Conservation (phyloP, 2,888 invertebrate species). For the Ichneumoninae sp. region DNA sequence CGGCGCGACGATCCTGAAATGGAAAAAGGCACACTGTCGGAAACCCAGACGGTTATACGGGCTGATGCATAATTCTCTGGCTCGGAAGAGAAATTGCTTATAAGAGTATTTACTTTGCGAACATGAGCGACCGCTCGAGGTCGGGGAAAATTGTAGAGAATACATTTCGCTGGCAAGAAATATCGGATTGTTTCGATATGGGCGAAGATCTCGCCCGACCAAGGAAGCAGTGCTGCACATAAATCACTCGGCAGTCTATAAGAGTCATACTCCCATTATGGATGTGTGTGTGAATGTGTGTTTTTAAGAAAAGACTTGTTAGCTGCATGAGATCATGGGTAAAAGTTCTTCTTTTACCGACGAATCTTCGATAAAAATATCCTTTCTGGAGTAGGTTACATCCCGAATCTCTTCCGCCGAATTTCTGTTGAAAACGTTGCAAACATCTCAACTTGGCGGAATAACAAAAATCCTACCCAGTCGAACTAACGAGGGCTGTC, state of each 20-base stretch:
- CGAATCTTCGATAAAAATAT: neutral
- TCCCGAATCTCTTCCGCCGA: neutral
- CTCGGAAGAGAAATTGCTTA: neutral
- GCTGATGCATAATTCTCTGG: neutral
- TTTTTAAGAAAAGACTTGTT: neutral
- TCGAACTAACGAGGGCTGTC: slow-evolving; percentile 41
- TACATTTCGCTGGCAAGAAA: neutral
- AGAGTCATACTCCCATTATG: too few relatives aligned
- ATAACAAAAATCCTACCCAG: slow-evolving; percentile 29
- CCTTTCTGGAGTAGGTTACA: neutral
- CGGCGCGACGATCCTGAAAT: slow-evolving; percentile 8
- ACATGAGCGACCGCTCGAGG: neutral
- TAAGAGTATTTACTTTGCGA: neutral
- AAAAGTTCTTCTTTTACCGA: slow-evolving; percentile 4
- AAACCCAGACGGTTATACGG: neutral
- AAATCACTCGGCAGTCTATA: too few relatives aligned
- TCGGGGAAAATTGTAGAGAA: neutral
- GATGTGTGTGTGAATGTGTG: too few relatives aligned
- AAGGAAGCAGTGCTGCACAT: too few relatives aligned
- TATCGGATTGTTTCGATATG: too few relatives aligned
- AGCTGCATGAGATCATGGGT: neutral
- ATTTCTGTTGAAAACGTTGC: slow-evolving; percentile 30
- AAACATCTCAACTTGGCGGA: slow-evolving; percentile 32
- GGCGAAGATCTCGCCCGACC: too few relatives aligned
- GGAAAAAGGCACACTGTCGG: neutral